Evolutionary conservation across 2,113 vertebrate genomes (phyloP), one percentile per base, ranked within the genome.

Genomic region (Corythornis madagascariensis): DNA sequence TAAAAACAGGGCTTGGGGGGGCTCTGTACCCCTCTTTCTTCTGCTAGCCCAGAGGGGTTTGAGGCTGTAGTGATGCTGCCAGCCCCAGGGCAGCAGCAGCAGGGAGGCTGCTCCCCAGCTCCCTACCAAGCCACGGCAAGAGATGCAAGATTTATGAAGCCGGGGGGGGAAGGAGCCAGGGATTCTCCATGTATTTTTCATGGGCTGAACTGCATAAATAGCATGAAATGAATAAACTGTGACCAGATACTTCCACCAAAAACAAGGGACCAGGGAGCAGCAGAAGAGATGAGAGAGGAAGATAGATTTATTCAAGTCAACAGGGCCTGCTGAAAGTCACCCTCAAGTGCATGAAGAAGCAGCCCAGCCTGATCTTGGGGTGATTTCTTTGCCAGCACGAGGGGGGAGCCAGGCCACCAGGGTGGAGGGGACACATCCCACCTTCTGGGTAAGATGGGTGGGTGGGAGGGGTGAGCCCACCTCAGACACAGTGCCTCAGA

Each of bases 101-200:
- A 0, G 42, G 80, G 69, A 92, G 28, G 72, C 65, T 92, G 86
- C 43, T 95, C 80, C 80, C 76, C 83, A 67, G 74, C 77, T 67
- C 89, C 89, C 77, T 3, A 1, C 43, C 47, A 90, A 94, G 73
- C 43, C 0, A 67, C 86, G 77, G 79, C 88, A 93, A 78, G 77
- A 6, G 25, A 95, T 96, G 94, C 91, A 95, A 95, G 89, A 92
- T 95, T 96, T 95, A 95, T 95, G 91, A 94, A 90, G 86, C 77
- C 24, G 0, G 56, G 57, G 66, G 86, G 91, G 92, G 65, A 75
- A 83, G 60, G 42, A 92, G 60, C 7, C 0, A 94, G 70, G 83
- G 91, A 92, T 81, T 90, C 73, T 75, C 84, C 77, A 92, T 96
- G 93, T 86, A 95, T 95, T 95, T 96, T 95, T 95, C 94, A 96